Conservation (phyloP, 2,797 vertebrate genomes). For the Periparus ater region DNA sequence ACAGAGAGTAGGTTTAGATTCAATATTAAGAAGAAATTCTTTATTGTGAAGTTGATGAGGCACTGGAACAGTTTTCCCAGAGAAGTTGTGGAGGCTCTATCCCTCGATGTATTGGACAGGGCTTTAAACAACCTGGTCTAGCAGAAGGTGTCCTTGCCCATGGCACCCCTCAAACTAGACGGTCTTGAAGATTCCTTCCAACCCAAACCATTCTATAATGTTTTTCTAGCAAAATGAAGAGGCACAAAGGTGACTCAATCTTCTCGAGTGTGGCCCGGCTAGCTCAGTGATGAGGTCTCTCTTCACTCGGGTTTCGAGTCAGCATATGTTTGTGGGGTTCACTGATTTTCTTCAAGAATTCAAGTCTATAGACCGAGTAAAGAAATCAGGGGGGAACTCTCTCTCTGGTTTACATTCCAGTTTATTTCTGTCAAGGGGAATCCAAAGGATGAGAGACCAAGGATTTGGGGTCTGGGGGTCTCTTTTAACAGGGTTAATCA, state of each 20-base stretch:
- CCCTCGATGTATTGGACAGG: neutral
- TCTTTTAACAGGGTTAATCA: too few species aligned
- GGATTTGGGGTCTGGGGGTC: too few species aligned
- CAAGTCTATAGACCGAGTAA: too few species aligned
- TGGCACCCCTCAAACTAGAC: accelerated
- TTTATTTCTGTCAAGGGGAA: too few species aligned
- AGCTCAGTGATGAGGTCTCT: too few species aligned
- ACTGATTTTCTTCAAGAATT: too few species aligned
- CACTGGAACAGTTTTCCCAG: neutral
- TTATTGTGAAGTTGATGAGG: neutral
- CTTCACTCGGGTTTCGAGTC: too few species aligned
- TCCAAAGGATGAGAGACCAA: too few species aligned
- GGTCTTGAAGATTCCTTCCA: neutral
- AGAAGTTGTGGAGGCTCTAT: neutral
- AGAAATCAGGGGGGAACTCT: too few species aligned
- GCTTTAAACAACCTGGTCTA: neutral
- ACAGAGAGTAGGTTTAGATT: neutral
- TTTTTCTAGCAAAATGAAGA: neutral
- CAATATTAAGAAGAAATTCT: neutral
- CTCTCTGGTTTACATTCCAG: too few species aligned
- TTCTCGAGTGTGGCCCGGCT: too few species aligned
- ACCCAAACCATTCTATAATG: neutral
- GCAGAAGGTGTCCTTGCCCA: neutral
- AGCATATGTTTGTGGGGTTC: too few species aligned
- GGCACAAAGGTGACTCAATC: neutral